Evolutionary conservation across 1,140 invertebrate genomes (phyloP).

Genomic region (Brachionus rotundiformis): DNA sequence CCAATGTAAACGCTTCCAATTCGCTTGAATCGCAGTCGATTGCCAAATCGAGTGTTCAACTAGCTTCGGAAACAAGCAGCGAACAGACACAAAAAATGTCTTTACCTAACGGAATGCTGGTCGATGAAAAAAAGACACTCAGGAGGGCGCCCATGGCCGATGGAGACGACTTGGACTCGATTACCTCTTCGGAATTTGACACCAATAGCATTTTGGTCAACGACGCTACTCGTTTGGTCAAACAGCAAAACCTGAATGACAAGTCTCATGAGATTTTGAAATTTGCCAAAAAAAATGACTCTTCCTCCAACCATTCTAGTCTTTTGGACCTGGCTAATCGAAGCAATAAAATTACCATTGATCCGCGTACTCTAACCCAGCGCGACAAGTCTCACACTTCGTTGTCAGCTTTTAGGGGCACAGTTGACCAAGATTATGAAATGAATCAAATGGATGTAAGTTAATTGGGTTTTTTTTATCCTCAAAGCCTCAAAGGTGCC

Average conservation of each 20-base stretch:
- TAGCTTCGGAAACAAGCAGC: not conserved
- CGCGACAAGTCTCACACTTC: not conserved
- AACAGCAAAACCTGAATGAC: not conserved
- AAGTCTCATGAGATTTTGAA: not conserved
- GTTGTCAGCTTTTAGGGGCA: not conserved
- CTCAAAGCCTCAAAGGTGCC: no score
- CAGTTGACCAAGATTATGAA: not conserved
- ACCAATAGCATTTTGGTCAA: not conserved
- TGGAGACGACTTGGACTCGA: conserved; percentile 11
- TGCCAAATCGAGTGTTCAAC: not conserved
- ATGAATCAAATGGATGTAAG: conserved; percentile 42
- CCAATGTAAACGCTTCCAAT: not conserved
- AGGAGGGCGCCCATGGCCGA: not conserved
- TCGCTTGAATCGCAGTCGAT: not conserved
- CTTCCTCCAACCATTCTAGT: not conserved
- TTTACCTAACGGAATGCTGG: not conserved
- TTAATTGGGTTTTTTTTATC: not conserved
- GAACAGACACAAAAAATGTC: not conserved
- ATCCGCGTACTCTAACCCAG: not conserved
- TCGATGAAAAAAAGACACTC: not conserved
- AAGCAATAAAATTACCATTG: not conserved
- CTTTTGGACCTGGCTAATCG: not conserved
- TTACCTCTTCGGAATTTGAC: conserved; percentile 18
- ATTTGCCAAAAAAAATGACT: not conserved
- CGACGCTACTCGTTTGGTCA: not conserved